Evolutionary conservation across 2,797 vertebrate genomes (phyloP).

Genomic region (Channa striata): DNA sequence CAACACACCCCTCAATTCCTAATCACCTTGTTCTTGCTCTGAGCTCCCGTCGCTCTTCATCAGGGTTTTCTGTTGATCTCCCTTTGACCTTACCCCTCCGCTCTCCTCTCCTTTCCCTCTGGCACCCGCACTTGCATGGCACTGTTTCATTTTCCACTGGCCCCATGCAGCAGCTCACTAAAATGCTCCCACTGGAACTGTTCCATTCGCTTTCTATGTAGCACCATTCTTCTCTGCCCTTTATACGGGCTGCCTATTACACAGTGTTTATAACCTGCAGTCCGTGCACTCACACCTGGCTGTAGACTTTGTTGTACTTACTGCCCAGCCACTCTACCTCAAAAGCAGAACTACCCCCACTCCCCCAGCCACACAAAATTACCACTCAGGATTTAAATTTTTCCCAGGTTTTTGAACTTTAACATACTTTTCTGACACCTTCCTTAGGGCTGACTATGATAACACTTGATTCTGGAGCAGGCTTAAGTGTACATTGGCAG

Average conservation of each 20-base stretch:
- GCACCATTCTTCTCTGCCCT: conserved; percentile 43
- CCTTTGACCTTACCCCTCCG: conserved; percentile 19
- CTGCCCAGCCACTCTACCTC: conserved; percentile 25
- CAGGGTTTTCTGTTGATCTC: background rate
- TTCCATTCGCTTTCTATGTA: conserved; percentile 39
- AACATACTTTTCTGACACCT: conserved; percentile 60
- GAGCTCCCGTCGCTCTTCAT: background rate
- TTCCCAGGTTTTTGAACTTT: conserved; percentile 39
- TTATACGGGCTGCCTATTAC: conserved; percentile 45
- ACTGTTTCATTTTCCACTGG: conserved; percentile 56
- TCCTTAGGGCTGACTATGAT: conserved; percentile 66
- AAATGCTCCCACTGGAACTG: conserved; percentile 33
- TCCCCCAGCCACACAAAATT: conserved; percentile 19
- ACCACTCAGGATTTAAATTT: conserved; percentile 46
- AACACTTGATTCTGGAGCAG: conserved; percentile 67
- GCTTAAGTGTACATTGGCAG: conserved; percentile 69
- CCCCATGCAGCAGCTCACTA: conserved; percentile 19
- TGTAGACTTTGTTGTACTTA: conserved; percentile 51
- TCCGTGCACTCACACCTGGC: conserved; percentile 59
- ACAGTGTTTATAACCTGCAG: conserved; percentile 51
- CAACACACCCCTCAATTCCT: background rate
- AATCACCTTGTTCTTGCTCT: background rate
- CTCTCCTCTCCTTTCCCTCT: background rate
- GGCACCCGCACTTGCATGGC: conserved; percentile 23
- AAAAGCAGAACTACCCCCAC: conserved; percentile 18